A percentile compares a stretch with the other conserved stretches of the same genome.
phyloP scores from a whole-genome alignment of 2,113 vertebrate species.

The Carassius gibelio region DNA sequence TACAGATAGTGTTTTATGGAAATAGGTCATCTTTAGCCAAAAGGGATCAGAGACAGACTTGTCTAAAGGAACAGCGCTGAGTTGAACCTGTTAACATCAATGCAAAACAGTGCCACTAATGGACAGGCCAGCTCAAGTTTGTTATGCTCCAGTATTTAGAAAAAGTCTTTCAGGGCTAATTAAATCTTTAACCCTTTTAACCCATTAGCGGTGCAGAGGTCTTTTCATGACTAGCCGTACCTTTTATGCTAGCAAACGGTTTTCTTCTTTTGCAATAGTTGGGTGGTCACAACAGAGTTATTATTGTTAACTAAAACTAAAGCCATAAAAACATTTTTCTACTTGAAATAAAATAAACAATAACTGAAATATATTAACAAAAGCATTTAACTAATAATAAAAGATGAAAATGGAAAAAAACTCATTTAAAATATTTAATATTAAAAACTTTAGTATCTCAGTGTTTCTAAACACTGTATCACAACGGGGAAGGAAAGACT shows the following conservation, averaged over 20 bases:
- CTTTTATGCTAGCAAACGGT: neutral
- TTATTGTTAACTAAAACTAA: neutral
- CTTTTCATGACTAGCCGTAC: neutral
- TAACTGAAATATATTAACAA: neutral
- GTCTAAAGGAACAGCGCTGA: constrained; percentile 40
- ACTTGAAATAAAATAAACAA: neutral
- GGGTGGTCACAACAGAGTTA: neutral
- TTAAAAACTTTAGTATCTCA: too few relatives aligned
- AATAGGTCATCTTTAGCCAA: constrained; percentile 53
- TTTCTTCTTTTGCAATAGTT: neutral
- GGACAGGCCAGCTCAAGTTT: constrained; percentile 32
- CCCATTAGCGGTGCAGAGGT: neutral
- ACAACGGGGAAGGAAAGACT: neutral
- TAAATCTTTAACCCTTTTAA: neutral
- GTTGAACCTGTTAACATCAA: constrained; percentile 14
- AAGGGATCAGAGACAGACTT: constrained; percentile 50
- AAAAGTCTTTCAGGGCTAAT: constrained; percentile 8
- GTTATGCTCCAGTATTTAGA: neutral
- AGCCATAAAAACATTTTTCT: neutral
- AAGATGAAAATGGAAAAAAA: neutral
- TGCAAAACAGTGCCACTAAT: constrained; percentile 28
- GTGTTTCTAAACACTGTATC: too few relatives aligned
- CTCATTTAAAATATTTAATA: neutral
- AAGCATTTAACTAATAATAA: neutral
- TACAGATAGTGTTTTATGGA: constrained; percentile 49